A percentile compares a stretch with the other conserved stretches of the same genome.
Conservation (phyloP, 2,797 vertebrate species). For the Sebastiscus albofasciatus region DNA sequence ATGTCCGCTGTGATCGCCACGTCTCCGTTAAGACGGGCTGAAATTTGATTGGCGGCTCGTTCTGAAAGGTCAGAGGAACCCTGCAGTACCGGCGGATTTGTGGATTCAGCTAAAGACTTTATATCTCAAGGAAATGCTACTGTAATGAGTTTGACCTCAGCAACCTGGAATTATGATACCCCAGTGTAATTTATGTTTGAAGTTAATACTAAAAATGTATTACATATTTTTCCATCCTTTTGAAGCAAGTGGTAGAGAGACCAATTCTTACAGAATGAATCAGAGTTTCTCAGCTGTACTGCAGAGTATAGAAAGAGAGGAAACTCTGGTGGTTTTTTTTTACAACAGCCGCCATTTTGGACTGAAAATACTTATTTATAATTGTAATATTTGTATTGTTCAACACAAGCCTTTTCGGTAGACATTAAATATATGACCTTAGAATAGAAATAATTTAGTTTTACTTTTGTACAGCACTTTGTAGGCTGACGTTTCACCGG, state of each 20-base stretch:
- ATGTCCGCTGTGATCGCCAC: conserved; percentile 28
- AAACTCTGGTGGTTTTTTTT: too few species aligned
- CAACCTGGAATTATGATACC: conserved; percentile 23
- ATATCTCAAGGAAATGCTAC: conserved; percentile 20
- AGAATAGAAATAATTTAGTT: too few species aligned
- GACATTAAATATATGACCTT: too few species aligned
- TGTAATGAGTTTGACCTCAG: conserved; percentile 43
- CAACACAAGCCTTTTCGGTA: too few species aligned
- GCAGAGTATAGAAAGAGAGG: too few species aligned
- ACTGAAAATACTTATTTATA: too few species aligned
- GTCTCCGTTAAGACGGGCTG: conserved; percentile 37
- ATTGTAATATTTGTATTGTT: too few species aligned
- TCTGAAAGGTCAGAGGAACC: conserved; percentile 61
- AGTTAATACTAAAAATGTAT: background rate
- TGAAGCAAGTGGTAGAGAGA: background rate
- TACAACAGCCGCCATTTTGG: too few species aligned
- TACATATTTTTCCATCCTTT: background rate
- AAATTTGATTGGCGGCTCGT: conserved; percentile 54
- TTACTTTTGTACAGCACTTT: too few species aligned
- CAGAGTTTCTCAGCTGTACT: background rate
- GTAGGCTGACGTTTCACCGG: too few species aligned
- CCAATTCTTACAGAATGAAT: background rate
- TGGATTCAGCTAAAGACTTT: conserved; percentile 42
- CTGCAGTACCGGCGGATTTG: conserved; percentile 13
- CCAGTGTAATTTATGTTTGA: background rate